Conservation (phyloP, 2,888 invertebrate genomes). For the Agrotis ipsilon region DNA sequence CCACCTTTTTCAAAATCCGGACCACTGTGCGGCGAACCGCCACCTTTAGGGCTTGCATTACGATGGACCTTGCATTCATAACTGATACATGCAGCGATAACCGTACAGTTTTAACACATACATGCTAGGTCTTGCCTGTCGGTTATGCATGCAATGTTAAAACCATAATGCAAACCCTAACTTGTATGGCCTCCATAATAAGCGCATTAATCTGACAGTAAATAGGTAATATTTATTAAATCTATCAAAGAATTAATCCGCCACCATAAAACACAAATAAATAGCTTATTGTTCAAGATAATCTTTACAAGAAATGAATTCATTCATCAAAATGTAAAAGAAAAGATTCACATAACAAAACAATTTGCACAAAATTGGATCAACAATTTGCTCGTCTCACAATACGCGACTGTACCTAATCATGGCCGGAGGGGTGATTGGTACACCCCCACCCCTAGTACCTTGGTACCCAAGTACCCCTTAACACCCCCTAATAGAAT, state of each 20-base stretch:
- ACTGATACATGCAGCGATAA: no score
- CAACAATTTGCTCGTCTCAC: conserved; percentile 29
- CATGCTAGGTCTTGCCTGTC: no score
- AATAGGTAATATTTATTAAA: background rate
- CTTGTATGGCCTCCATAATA: no score
- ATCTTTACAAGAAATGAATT: conserved; percentile 2
- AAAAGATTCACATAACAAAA: conserved; percentile 24
- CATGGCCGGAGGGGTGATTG: conserved; percentile 42
- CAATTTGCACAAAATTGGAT: conserved; percentile 55
- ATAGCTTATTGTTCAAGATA: background rate
- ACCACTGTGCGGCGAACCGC: no score
- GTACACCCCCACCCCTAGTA: conserved; percentile 28
- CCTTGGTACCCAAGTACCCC: conserved; percentile 22
- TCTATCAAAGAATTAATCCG: background rate
- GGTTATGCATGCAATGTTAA: no score
- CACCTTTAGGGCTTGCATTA: no score
- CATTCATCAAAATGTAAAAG: conserved; percentile 9
- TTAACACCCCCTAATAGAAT: conserved; percentile 39
- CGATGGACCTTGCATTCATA: no score
- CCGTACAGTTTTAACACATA: no score
- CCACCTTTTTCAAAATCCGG: no score
- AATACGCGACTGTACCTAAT: conserved; percentile 35
- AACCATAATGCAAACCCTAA: no score
- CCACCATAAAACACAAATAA: background rate
- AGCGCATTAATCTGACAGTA: background rate